Evolutionary conservation across 2,888 invertebrate species (phyloP), one percentile per base, ranked within the genome.

Genomic region (Agrochola litura): DNA sequence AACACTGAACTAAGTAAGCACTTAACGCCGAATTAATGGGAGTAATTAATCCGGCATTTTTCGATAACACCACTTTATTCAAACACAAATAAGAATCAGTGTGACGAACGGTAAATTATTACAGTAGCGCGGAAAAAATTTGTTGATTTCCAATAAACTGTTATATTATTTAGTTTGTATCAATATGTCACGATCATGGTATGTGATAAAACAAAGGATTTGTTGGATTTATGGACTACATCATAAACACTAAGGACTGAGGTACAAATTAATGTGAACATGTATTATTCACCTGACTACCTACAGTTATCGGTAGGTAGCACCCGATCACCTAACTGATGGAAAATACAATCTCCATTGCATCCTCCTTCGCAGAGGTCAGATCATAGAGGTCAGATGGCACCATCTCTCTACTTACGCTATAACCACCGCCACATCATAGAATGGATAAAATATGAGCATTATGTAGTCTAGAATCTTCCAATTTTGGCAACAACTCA

Each of bases 11-110:
- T 81, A 82, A 83, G 84, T 86, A 79, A 84, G 78, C 77, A 83
- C 87, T 87, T 87, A 84, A 81, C 85, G 82, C 83, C 64, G 64
- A 79, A 82, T 88, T 88, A 87, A 77, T 83, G 76, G 43, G 37
- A 76, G 83, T 88, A 88, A 88, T 88, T 88, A 88, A 88, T 75
- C 76, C 69, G 58, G 73, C 19, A 76, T 77, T 69, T 72, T 60
- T 79, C 58, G 81, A 86, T 86, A 83, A 82, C 71, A 78, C 71
- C 43, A 65, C 66, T 78, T 74, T 65, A 76, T 64, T 79, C 68
- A 46, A 69, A 74, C 77, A 74, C 58, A 61, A 73, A 70, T 67
- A 73, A 67, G 81, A 83, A 75, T 73, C 30, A 76, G 79, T 76
- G 72, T 83, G 79, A 79, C 75, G 71, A 72, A 75, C 60, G 37